Percentiles rank a stretch among this genome's conserved stretches.
These are phyloP conservation scores for Andrena trimmerana DNA, from an alignment of 2,888 invertebrate genomes.

Conservation along the genomic window DNA sequence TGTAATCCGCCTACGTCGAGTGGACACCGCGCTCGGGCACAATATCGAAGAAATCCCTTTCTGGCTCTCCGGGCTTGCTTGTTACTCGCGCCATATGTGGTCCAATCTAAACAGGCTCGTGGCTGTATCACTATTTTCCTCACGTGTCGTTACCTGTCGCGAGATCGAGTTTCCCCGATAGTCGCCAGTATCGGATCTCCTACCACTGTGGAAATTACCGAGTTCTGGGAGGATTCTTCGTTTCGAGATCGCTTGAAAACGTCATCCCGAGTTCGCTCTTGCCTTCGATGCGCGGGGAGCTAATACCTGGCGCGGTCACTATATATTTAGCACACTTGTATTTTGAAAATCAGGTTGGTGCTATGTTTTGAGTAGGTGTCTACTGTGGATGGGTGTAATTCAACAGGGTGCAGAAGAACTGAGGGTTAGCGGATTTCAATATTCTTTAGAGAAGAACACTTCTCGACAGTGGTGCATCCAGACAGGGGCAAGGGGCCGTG, in stretches of 20 bases:
- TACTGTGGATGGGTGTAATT: too few species aligned
- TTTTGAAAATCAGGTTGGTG: too few species aligned
- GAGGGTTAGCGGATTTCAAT: too few species aligned
- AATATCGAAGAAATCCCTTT: slow-evolving; percentile 56
- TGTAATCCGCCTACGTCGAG: slow-evolving; percentile 73
- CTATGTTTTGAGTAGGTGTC: too few species aligned
- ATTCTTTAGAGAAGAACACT: too few species aligned
- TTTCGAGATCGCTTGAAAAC: background rate
- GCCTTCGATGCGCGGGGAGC: background rate
- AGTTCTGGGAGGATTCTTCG: background rate
- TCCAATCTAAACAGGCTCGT: slow-evolving; percentile 15
- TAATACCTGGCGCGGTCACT: background rate
- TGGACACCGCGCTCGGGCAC: slow-evolving; percentile 60
- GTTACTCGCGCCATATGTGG: slow-evolving; percentile 36
- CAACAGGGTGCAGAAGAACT: too few species aligned
- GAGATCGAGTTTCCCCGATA: slow-evolving; percentile 49
- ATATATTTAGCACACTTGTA: too few species aligned
- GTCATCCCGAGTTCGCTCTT: background rate
- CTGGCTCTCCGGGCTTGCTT: slow-evolving; percentile 12
- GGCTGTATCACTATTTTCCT: slow-evolving; percentile 53
- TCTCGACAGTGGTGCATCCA: too few species aligned
- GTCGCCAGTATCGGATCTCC: background rate
- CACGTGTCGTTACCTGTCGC: slow-evolving; percentile 62
- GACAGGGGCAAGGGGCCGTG: too few species aligned
- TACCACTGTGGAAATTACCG: slow-evolving; percentile 2